Base-by-base conservation (phyloP, 2,797 vertebrate genomes). In the Gouania willdenowi region DNA sequence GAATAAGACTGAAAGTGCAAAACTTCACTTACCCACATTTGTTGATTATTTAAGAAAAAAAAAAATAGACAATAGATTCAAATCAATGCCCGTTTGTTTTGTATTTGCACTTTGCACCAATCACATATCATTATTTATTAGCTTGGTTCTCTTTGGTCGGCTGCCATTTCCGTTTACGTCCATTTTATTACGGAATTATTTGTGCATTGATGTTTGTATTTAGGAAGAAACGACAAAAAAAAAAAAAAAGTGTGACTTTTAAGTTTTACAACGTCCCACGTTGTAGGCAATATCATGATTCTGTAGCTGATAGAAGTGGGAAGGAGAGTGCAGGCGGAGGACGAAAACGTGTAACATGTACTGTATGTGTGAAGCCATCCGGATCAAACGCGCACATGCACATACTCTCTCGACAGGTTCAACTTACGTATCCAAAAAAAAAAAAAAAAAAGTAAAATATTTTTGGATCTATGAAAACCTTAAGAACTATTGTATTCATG, bases 231-330 rank as follows among this genome's bases (percentile, higher is more conserved):
- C n/a, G n/a, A 81, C 75, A n/a, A n/a, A n/a, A n/a, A n/a, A n/a
- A n/a, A n/a, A n/a, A n/a, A n/a, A n/a, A 91, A 92, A 73, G 45
- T 83, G 77, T 95, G 91, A 92, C n/a, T 88, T 89, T 92, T 94
- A 92, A 88, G 91, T 94, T 95, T 91, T 94, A 90, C 91, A 92
- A 88, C 91, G 91, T 93, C 91, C 89, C 88, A 82, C n/a, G 93
- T 92, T 93, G 92, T 94, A 93, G 95, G 94, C 94, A 97, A 95
- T 95, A 95, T 93, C 91, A 93, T 92, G 91, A 93, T 92, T 93
- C 91, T 87, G 90, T 95, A 97, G 94, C 91, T 90, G 81, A 77
- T 75, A 74, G 79, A 71, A 74, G 83, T 70, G 86, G 83, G 50
- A 15, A 29, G 31, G 41, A 8, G 19, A 39, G 39, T 19, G 39